Percentiles rank a stretch among this genome's conserved stretches.
Evolutionary conservation across 2,888 invertebrate species (phyloP).

Genomic region (Conistra vaccinii): DNA sequence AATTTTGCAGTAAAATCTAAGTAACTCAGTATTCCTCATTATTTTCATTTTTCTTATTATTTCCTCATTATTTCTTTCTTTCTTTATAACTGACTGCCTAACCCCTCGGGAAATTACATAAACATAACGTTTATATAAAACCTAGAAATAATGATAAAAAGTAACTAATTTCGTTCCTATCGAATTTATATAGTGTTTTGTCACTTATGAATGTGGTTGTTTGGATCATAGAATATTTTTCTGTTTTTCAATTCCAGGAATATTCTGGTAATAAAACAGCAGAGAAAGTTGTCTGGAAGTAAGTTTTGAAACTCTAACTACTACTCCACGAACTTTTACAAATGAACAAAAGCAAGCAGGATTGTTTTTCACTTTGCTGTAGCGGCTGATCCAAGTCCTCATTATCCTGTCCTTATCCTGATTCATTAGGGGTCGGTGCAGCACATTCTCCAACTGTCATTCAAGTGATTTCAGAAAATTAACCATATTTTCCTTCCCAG

Average conservation of each 20-base stretch:
- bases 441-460: too few relatives aligned
- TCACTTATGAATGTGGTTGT: neutral
- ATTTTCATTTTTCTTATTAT: too few relatives aligned
- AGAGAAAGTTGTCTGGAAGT: neutral
- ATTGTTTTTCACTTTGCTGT: neutral
- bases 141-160: neutral
- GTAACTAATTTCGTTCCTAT: neutral
- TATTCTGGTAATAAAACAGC: neutral
- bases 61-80: too few relatives aligned
- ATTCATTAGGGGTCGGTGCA: too few relatives aligned
- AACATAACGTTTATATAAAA: neutral
- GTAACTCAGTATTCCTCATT: too few relatives aligned
- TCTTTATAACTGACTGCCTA: too few relatives aligned
- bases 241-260: neutral
- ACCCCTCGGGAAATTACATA: too few relatives aligned
- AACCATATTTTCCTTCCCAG: neutral
- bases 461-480: neutral
- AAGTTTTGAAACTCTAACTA: neutral
- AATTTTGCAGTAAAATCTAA: neutral
- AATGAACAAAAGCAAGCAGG: neutral
- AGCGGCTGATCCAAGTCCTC: neutral
- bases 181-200: neutral
- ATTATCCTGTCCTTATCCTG: neutral
- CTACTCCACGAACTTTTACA: neutral
- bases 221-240: neutral